phyloP scores from a whole-genome alignment of 2,888 invertebrate genomes.

The Tupiocoris notatus region DNA sequence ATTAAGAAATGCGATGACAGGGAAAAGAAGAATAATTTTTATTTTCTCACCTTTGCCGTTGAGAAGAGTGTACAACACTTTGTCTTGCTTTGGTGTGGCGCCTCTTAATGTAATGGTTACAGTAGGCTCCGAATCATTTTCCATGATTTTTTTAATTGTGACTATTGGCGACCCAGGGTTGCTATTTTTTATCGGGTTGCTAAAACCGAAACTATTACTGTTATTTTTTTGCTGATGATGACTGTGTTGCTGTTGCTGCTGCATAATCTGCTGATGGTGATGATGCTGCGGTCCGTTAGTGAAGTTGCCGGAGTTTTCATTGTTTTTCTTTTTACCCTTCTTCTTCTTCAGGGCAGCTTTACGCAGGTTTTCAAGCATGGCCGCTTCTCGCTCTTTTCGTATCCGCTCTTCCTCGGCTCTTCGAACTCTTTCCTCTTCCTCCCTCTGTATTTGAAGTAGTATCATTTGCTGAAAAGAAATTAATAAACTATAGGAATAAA shows the following conservation, averaged over 20 bases:
- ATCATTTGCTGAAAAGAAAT: constrained; percentile 10
- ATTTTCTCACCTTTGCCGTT: constrained; percentile 56
- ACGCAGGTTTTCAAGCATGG: constrained; percentile 31
- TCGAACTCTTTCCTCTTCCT: constrained; percentile 55
- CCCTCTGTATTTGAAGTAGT: constrained; percentile 50
- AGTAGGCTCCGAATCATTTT: constrained; percentile 66
- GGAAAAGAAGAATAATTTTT: no score
- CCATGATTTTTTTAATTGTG: constrained; percentile 69
- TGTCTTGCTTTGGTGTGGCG: constrained; percentile 70
- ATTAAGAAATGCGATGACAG: no score
- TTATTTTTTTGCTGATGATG: constrained; percentile 31
- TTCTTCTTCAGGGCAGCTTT: constrained; percentile 41
- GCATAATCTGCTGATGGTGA: constrained; percentile 44
- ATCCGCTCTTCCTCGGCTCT: constrained; percentile 54
- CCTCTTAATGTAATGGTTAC: constrained; percentile 76
- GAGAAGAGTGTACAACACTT: constrained; percentile 67
- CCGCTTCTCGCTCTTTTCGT: constrained; percentile 48
- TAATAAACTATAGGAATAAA: neutral
- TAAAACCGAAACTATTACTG: constrained; percentile 6
- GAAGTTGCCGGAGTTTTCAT: constrained; percentile 28
- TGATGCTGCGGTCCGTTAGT: constrained; percentile 36
- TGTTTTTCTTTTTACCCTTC: constrained; percentile 43
- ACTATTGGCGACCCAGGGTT: constrained; percentile 58
- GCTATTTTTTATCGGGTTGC: constrained; percentile 12
- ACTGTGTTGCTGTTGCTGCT: constrained; percentile 37